Conservation (phyloP, 2,797 vertebrate species). For the Fratercula arctica region DNA sequence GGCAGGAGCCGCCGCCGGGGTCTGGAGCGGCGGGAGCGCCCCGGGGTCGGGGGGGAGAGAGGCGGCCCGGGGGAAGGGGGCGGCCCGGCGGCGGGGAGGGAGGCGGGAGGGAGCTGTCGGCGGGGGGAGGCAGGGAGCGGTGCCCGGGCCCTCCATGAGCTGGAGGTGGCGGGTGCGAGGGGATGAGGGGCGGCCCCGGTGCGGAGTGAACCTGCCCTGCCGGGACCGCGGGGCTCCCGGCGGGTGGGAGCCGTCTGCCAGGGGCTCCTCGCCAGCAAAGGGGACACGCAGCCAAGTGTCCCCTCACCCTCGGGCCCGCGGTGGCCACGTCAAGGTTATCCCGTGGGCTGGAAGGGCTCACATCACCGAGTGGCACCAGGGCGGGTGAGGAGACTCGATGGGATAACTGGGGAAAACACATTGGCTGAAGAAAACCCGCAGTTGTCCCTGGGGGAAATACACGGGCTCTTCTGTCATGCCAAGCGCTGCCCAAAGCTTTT, state of each 20-base stretch:
- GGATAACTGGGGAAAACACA: neutral
- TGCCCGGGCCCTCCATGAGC: neutral
- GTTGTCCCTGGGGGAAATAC: neutral
- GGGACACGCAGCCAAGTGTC: neutral
- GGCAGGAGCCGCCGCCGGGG: neutral
- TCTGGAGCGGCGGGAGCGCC: neutral
- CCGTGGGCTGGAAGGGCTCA: neutral
- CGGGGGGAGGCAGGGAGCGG: neutral
- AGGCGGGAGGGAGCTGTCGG: neutral
- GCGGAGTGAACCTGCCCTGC: neutral
- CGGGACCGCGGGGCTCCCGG: neutral
- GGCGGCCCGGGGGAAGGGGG: neutral
- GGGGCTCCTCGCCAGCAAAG: neutral
- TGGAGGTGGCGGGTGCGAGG: neutral
- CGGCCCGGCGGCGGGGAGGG: neutral
- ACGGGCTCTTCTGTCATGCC: neutral
- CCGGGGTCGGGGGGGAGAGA: neutral
- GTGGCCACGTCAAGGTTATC: neutral
- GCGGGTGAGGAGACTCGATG: neutral
- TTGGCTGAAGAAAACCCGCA: neutral
- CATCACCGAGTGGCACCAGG: neutral
- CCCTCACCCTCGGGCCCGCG: neutral
- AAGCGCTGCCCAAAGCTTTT: neutral
- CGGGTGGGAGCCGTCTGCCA: neutral
- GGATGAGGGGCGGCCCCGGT: neutral